Percentiles rank a stretch among this genome's conserved stretches.
These are phyloP conservation scores for Dermatemys mawii DNA, from an alignment of 2,113 vertebrate species.

Conservation along the genomic window DNA sequence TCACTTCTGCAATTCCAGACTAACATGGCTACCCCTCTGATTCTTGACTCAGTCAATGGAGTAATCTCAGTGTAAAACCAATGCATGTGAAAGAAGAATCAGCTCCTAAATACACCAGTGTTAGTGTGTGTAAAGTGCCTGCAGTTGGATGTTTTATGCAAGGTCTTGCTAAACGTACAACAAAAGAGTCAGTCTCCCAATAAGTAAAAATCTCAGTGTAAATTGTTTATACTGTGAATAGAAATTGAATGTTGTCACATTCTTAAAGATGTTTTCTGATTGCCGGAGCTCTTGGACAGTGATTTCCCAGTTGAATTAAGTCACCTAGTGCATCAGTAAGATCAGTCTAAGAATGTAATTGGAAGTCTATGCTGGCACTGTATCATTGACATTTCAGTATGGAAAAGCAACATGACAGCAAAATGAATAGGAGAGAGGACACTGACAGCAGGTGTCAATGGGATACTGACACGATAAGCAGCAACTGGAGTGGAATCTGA, in stretches of 20 bases:
- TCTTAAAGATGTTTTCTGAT: background rate
- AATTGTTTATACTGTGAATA: background rate
- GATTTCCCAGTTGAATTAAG: background rate
- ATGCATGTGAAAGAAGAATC: background rate
- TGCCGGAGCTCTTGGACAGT: rapidly evolving
- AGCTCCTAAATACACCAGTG: background rate
- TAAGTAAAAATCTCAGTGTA: background rate
- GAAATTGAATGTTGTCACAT: background rate
- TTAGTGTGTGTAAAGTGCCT: background rate
- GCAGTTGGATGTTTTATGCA: background rate
- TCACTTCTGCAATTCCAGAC: too few species aligned
- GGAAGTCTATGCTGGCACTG: background rate
- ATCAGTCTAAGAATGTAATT: background rate
- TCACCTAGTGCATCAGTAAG: background rate
- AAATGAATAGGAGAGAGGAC: background rate
- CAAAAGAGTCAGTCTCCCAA: background rate
- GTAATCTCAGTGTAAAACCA: too few species aligned
- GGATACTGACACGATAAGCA: background rate
- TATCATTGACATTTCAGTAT: background rate
- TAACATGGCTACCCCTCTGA: too few species aligned
- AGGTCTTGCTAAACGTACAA: background rate
- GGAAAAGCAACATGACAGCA: background rate
- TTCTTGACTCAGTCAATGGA: too few species aligned
- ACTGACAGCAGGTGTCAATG: background rate
- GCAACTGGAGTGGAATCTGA: rapidly evolving